These are phyloP conservation scores for Tipula confusa DNA, from an alignment of 2,888 invertebrate species.

Conservation along the genomic window DNA sequence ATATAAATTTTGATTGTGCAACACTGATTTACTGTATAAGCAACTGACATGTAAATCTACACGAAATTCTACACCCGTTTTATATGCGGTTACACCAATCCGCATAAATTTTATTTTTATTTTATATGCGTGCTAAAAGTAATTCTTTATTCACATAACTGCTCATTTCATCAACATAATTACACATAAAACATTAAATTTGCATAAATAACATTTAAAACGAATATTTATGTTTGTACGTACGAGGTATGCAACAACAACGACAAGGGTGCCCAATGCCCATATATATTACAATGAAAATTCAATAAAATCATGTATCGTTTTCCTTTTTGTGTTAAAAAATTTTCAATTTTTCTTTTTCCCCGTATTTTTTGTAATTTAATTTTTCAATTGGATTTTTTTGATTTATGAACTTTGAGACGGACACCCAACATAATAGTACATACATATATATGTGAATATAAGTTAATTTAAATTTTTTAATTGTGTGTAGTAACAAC, in stretches of 20 bases:
- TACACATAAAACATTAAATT: background rate
- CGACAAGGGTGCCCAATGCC: background rate
- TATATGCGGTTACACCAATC: background rate
- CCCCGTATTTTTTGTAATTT: background rate
- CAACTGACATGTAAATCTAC: too few relatives aligned
- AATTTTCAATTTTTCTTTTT: background rate
- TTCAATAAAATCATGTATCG: background rate
- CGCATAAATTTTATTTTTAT: background rate
- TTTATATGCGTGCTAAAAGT: constrained; percentile 28
- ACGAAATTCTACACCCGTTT: too few relatives aligned
- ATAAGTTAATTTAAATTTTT: background rate
- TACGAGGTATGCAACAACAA: background rate
- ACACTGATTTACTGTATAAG: too few relatives aligned
- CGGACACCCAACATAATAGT: background rate
- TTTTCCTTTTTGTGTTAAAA: background rate
- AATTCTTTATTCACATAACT: constrained; percentile 21
- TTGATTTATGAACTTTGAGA: background rate
- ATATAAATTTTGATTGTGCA: too few relatives aligned
- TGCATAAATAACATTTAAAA: constrained; percentile 8
- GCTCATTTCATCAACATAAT: constrained; percentile 27
- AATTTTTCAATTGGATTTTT: constrained; percentile 25
- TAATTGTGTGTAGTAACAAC: background rate
- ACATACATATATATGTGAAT: background rate
- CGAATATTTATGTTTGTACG: background rate
- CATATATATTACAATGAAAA: background rate